These are phyloP conservation scores for Bradypus variegatus DNA, from an alignment of 2,797 vertebrate species.

Conservation along the genomic window DNA sequence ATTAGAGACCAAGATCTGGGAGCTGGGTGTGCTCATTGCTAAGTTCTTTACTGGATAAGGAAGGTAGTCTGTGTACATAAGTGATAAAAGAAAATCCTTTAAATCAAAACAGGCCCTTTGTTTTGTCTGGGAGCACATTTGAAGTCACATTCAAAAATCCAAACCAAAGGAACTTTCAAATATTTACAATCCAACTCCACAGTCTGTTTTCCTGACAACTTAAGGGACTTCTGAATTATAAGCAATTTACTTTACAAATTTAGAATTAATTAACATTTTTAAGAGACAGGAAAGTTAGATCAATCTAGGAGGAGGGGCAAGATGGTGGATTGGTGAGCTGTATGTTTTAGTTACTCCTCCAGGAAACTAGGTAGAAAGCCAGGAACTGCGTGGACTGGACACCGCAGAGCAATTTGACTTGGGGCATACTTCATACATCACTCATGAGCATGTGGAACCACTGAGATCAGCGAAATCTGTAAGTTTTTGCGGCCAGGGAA, in stretches of 20 bases:
- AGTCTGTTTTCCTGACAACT: background rate
- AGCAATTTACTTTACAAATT: background rate
- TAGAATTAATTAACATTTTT: background rate
- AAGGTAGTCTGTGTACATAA: background rate
- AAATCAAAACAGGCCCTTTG: background rate
- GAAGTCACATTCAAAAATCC: background rate
- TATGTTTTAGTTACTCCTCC: too few relatives aligned
- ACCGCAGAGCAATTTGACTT: too few relatives aligned
- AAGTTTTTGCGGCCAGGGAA: too few relatives aligned
- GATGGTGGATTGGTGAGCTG: too few relatives aligned
- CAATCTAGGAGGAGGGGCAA: too few relatives aligned
- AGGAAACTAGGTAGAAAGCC: too few relatives aligned
- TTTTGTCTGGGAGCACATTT: background rate
- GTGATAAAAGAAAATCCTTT: background rate
- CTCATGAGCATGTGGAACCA: too few relatives aligned
- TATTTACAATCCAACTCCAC: background rate
- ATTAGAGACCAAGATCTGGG: background rate
- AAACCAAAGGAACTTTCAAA: conserved; percentile 1
- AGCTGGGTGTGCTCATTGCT: background rate
- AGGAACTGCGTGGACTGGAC: too few relatives aligned
- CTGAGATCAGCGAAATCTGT: too few relatives aligned
- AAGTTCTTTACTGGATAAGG: background rate
- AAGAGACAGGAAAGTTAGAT: background rate
- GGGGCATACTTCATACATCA: too few relatives aligned
- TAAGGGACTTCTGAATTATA: background rate